phyloP scores from a whole-genome alignment of 2,797 vertebrate species.

The Capromys pilorides region DNA sequence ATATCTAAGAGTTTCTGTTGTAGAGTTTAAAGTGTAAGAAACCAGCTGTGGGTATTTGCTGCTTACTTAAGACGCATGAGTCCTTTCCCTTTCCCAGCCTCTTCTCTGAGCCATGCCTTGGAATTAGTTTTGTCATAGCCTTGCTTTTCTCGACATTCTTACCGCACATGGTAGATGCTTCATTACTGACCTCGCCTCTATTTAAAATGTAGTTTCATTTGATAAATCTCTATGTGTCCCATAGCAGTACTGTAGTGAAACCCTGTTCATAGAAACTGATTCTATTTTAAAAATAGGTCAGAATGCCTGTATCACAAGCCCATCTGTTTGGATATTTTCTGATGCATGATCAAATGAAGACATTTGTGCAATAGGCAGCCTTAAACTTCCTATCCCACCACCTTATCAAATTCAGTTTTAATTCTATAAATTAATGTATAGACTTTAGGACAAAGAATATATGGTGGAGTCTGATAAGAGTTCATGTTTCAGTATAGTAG shows the following conservation, averaged over 20 bases:
- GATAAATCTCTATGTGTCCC: neutral
- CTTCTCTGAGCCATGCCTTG: neutral
- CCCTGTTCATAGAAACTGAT: neutral
- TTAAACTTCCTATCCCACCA: neutral
- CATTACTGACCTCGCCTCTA: neutral
- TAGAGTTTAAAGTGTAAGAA: conserved; percentile 20
- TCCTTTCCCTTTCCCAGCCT: neutral
- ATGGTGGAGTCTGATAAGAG: conserved; percentile 42
- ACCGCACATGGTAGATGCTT: neutral
- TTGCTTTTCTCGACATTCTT: conserved; percentile 22
- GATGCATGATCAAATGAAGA: conserved; percentile 10
- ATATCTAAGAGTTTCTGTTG: neutral
- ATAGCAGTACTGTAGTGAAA: neutral
- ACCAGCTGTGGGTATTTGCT: neutral
- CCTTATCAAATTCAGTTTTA: neutral
- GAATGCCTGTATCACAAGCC: neutral
- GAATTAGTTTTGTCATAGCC: neutral
- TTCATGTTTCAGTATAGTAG: neutral
- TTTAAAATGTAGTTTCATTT: conserved; percentile 14
- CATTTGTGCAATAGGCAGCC: neutral
- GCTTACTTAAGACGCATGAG: neutral
- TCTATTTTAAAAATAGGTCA: conserved; percentile 51
- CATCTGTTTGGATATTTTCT: neutral
- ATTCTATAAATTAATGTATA: neutral
- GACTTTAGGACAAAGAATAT: conserved; percentile 20